Evolutionary conservation across 2,797 vertebrate genomes (phyloP), one percentile per base, ranked within the genome.

Genomic region (Heliangelus exortis): DNA sequence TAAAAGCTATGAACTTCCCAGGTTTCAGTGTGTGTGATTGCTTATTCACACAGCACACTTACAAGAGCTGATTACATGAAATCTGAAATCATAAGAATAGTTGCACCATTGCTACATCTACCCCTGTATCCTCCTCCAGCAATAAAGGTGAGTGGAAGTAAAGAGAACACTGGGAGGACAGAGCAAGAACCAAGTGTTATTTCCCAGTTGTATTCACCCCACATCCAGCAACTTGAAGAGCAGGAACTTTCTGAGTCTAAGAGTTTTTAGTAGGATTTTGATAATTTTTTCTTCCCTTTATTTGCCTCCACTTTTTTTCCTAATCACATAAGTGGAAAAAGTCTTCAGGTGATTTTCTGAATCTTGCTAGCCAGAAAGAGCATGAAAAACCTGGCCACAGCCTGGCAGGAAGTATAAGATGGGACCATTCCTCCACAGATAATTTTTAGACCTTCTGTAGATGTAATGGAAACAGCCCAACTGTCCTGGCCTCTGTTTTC

Each of bases 281-380:
- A 77, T n/a, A 17, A 13, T 0, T 8, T 43, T 73, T 72, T 51
- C 3, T 43, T 78, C 55, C 20, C 4, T 61, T 65, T 54, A 54
- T 78, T 85, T 80, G 2, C 2, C 2, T 2, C 0, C 4, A 39
- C 12, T 2, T 28, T 28, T 8, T 4, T 17, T 8, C 1, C 16
- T 22, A 36, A 62, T 57, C 8, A 15, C 1, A 0, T 43, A 61
- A 16, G 34, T 13, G 62, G 51, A 75, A 69, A 84, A 69, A 33
- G 9, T 11, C 39, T 55, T 1, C 39, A 48, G 17, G 41, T 33
- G 43, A 26, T 45, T 76, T 67, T 59, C 39, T 59, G 33, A 34
- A 78, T 5, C 33, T 66, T 72, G 28, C 15, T 79, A 55, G 9
- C 15, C 6, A 12, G 28, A 72, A 59, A 34, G 62, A 68, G 14